These are phyloP conservation scores for Etheostoma cragini DNA, from an alignment of 2,113 vertebrate species.

Conservation along the genomic window DNA sequence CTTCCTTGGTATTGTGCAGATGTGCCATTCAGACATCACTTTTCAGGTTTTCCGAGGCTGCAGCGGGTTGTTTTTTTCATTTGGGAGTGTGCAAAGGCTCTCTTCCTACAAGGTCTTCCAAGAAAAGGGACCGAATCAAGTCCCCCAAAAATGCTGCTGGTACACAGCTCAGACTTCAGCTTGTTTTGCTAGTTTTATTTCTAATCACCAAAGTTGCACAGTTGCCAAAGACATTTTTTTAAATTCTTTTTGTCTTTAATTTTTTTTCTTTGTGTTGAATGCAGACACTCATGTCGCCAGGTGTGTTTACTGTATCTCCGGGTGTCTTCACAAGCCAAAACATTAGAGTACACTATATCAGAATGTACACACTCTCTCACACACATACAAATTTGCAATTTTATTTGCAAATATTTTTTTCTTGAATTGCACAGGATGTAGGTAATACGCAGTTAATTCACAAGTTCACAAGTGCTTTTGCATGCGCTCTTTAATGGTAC, in stretches of 20 bases:
- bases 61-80: slow-evolving; percentile 1
- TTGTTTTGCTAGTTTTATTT: background rate
- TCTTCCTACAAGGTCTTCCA: slow-evolving; percentile 15
- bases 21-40: slow-evolving; percentile 47
- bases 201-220: slow-evolving; percentile 56
- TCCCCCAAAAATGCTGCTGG: background rate
- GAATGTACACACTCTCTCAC: background rate
- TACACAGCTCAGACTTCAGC: background rate
- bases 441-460: slow-evolving; percentile 8
- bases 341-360: background rate
- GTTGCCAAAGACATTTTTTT: slow-evolving; percentile 58
- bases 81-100: background rate
- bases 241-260: background rate
- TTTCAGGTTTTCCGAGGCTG: slow-evolving; percentile 51
- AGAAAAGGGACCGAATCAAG: slow-evolving; percentile 23
- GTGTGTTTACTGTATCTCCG: slow-evolving; percentile 12
- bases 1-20: slow-evolving; percentile 14
- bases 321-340: slow-evolving; percentile 23
- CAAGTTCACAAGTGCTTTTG: slow-evolving; percentile 8
- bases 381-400: background rate
- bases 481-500: slow-evolving; percentile 44
- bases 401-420: slow-evolving; percentile 7
- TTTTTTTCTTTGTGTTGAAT: slow-evolving; percentile 4
- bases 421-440: background rate
- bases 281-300: slow-evolving; percentile 4